A percentile compares a stretch with the other conserved stretches of the same genome.
phyloP scores from a whole-genome alignment of 2,797 vertebrate species.

The Pelodytes ibericus region DNA sequence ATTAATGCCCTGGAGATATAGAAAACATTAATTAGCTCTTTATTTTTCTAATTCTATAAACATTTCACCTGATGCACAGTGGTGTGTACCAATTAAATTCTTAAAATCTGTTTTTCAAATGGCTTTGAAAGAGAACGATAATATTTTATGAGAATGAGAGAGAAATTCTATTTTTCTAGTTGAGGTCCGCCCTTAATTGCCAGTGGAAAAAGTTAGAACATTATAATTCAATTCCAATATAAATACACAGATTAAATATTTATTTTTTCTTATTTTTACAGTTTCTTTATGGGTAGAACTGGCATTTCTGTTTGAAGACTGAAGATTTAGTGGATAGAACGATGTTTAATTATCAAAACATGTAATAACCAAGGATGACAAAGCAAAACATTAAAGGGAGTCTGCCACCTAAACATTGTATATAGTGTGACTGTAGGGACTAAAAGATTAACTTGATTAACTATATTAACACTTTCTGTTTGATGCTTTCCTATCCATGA shows the following conservation, averaged over 20 bases:
- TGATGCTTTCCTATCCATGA: too few species aligned
- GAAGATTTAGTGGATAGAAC: too few species aligned
- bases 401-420: too few species aligned
- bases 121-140: neutral
- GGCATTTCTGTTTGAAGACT: too few species aligned
- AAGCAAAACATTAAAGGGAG: too few species aligned
- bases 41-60: conserved; percentile 51
- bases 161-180: neutral
- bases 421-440: too few species aligned
- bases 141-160: neutral
- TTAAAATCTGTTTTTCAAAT: conserved; percentile 19
- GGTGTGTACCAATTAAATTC: conserved; percentile 34
- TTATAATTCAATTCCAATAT: neutral
- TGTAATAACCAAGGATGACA: too few species aligned
- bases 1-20: conserved; percentile 35
- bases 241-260: neutral
- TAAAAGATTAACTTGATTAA: too few species aligned
- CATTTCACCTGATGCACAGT: conserved; percentile 16
- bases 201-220: neutral
- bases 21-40: conserved; percentile 52
- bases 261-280: neutral
- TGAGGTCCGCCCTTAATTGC: neutral
- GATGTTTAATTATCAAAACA: neutral
- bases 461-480: too few species aligned
- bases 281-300: too few species aligned